Base-by-base conservation (phyloP, 2,113 vertebrate species). In the Odontesthes bonariensis region DNA sequence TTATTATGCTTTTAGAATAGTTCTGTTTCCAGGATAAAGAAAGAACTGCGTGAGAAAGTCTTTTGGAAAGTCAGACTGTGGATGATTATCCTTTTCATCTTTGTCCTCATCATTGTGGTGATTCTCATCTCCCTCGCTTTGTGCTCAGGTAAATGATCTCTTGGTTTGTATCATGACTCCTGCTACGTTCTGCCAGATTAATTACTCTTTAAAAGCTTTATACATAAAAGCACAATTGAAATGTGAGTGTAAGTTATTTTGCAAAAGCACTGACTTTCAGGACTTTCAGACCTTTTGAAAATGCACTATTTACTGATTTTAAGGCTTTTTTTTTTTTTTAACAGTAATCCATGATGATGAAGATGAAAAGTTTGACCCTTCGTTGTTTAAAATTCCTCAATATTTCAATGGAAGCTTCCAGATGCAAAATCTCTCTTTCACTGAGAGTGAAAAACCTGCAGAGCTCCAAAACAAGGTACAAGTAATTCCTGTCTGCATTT, bases 361-460 rank as follows among this genome's bases (percentile, higher is more conserved):
- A 13, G 94, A 95, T 46, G 94, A 94, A 0, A 69, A 79, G 17
- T 95, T 84, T 73, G 86, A 94, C 72, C 7, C 0, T 8, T 66
- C 81, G 0, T 49, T 58, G n/a, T 95, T 93, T 68, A 54, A 32
- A 19, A 44, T 92, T 49, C 70, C 77, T 19, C 89, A 53, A 0
- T 17, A 44, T 62, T 93, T 93, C 62, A 90, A 65, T 1, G 94
- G 94, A 4, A 93, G 83, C 62, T 92, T 95, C 64, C 69, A 47
- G 19, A 47, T 95, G 63, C 67, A 77, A 3, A 40, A 8, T 13
- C 0, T 17, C 3, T 62, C 69, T 0, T 78, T 82, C 27, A 52
- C n/a, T 22, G 19, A 77, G 64, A 86, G 79, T 38, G 17, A 60
- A 62, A 3, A 8, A 0, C 75, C 79, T 11, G 1, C 2, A 11